A percentile compares a stretch with the other conserved stretches of the same genome.
phyloP scores from a whole-genome alignment of 2,797 vertebrate species.

The Gallinago nigripennis region DNA sequence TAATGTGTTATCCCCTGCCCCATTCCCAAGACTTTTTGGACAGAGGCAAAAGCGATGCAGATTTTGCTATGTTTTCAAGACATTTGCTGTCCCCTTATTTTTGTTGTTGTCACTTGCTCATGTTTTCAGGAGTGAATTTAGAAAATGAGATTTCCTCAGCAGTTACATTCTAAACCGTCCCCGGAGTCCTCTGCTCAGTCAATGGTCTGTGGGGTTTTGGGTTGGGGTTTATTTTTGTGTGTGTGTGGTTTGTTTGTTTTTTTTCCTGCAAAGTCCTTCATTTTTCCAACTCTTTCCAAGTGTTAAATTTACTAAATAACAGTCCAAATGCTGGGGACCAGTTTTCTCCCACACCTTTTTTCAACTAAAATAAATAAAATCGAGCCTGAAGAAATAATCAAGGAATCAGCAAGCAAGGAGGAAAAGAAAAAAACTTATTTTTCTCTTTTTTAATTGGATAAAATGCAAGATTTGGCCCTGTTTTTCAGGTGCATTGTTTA shows the following conservation, averaged over 20 bases:
- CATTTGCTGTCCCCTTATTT: not conserved
- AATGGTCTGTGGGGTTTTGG: not conserved
- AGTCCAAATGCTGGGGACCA: not conserved
- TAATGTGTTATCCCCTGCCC: not conserved
- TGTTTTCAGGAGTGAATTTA: not conserved
- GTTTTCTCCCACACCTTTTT: not conserved
- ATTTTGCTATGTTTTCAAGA: not conserved
- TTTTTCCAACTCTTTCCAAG: not conserved
- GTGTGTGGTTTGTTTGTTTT: not conserved
- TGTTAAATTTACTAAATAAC: not conserved
- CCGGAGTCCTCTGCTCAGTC: not conserved
- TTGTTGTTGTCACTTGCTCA: not conserved
- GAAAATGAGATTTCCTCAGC: slow-evolving; percentile 1
- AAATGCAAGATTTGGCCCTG: not conserved
- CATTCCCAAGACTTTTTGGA: not conserved
- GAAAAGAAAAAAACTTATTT: not conserved
- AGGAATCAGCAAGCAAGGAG: not conserved
- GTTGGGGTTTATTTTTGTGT: accelerated
- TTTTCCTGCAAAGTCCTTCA: not conserved
- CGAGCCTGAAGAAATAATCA: not conserved
- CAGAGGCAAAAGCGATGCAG: not conserved
- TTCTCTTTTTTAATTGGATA: not conserved
- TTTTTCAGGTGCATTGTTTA: not conserved
- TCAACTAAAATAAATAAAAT: not conserved
- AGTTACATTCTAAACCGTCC: not conserved